Base-by-base conservation (phyloP, 2,888 invertebrate genomes). In the Drosophila putrida region DNA sequence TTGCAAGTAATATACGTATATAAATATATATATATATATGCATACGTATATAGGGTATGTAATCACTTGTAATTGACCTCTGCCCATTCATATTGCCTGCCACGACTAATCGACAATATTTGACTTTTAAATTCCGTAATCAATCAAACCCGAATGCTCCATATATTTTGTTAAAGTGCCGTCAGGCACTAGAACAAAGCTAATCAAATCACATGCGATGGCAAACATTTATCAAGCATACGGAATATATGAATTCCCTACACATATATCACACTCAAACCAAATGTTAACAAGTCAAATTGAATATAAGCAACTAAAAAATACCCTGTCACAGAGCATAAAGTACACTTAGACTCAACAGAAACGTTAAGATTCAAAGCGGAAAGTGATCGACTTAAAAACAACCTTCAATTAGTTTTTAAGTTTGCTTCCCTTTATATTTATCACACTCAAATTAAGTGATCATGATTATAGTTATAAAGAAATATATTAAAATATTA, bases 191-290 rank as follows among this genome's bases (percentile, higher is more conserved):
- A 46, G 66, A 53, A 64, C 76, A 79, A 71, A 78, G 69, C 88
- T 82, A 84, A 84, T 84, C 83, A 82, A 82, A 84, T 80, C 73
- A 80, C 82, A 80, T 77, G 75, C 70, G 57, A 74, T 70, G 51
- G 62, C 88, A 82, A 88, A 83, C 85, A 88, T 80, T 77, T 73
- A 75, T 78, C 76, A 85, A 69, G 61, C 77, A 75, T 60, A 64
- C 55, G 43, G 46, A 44, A 71, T 55, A 71, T 71, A 76, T 75
- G 51, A 62, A 71, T 53, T 33, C 33, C 11, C 41, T 15, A 10
- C 44, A 44, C 43, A 64, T 61, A 44, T 50, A 50, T 68, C 44
- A 53, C 44, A 36, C 13, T 57, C 43, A 60, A 74, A 57, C 65
- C 53, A 54, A 75, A 46, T 35, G 53, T 57, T 60, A 38, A 54